Base-by-base conservation (phyloP, 2,888 invertebrate species). In the Heteropelma amictum region DNA sequence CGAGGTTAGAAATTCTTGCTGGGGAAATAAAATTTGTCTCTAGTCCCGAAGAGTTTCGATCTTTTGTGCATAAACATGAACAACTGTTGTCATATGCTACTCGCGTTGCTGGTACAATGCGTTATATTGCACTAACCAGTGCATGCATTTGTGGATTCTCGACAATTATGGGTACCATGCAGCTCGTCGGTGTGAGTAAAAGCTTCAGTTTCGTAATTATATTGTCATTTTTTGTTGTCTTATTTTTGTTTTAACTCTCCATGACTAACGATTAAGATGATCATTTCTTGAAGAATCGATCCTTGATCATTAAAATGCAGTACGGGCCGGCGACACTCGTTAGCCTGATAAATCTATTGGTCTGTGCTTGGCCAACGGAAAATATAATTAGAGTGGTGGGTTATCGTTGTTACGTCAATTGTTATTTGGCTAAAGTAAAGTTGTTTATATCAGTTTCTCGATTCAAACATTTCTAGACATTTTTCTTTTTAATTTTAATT, bases 1-100 rank as follows among this genome's bases (percentile, higher is more conserved):
- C 78, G 0, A 82, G 79, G 64, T 73, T 83, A 30, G 74, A 81
- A 26, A 47, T 80, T 8, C 28, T 82, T 5, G 54, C 35, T 7
- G 7, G 8, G 6, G 63, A 77, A 19, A 35, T 72, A 10, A 35
- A 47, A 35, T 14, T 47, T 7, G 17, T 12, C 6, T 21, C 40
- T 1, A 33, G n/a, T 3, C 12, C 33, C 26, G 5, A 51, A 0
- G 68, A 68, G 3, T 12, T 76, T 17, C 19, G 33, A 1, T 7
- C 4, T 3, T 65, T 67, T 23, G 56, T 68, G 17, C 1, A 5
- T 7, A 67, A 67, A 49, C 71, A 76, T 76, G 67, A 71, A 40
- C 40, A 28, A 8, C 14, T 71, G 19, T 53, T 76, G 4, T 12
- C n/a, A 3, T 80, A 78, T 19, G 71, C 77, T 1, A 63, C 19